Percentiles rank a stretch among this genome's conserved stretches.
Evolutionary conservation across 2,113 vertebrate species (phyloP).

Genomic region (Cichladusa arquata): DNA sequence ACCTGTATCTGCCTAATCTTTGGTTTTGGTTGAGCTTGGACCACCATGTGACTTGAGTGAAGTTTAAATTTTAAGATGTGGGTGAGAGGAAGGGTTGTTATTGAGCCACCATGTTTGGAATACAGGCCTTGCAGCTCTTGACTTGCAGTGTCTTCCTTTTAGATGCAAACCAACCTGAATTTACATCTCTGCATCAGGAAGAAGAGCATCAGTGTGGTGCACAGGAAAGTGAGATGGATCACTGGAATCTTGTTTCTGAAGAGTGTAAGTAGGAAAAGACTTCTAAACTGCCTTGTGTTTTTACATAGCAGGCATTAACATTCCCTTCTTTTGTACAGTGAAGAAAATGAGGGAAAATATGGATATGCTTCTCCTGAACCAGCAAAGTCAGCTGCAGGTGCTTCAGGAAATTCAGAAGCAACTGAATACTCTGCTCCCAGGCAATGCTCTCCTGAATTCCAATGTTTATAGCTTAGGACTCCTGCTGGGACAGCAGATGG

Average conservation of each 20-base stretch:
- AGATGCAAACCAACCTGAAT: background rate
- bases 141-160: background rate
- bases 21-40: background rate
- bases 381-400: constrained; percentile 50
- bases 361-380: constrained; percentile 55
- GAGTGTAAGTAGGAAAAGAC: constrained; percentile 34
- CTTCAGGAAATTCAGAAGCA: constrained; percentile 61
- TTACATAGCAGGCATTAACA: background rate
- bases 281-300: background rate
- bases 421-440: background rate
- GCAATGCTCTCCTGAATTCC: constrained; percentile 51
- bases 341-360: constrained; percentile 33
- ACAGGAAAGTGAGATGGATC: background rate
- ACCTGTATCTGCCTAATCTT: background rate
- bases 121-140: background rate
- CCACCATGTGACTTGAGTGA: background rate
- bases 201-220: background rate
- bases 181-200: background rate
- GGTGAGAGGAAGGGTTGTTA: background rate
- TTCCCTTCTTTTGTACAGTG: constrained; percentile 19
- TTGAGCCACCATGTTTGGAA: background rate
- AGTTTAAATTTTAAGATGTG: background rate
- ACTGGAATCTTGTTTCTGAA: background rate
- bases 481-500: background rate
- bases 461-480: constrained; percentile 14